Conservation (phyloP, 2,888 invertebrate species). For the Lithophane ornitopus region DNA sequence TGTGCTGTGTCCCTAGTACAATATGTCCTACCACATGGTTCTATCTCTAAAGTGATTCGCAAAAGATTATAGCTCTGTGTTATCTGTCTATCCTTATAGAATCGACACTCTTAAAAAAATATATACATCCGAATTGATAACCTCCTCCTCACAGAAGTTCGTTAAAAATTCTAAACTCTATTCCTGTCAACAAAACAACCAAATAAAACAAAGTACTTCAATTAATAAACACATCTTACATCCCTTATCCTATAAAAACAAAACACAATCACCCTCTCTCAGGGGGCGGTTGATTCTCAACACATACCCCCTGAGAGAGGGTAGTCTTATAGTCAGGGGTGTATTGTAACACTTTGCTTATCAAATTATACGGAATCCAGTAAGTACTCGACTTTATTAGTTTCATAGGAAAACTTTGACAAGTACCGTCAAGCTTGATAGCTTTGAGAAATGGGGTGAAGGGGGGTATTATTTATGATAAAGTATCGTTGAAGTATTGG, state of each 20-base stretch:
- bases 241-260: constrained; percentile 47
- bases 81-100: too few relatives aligned
- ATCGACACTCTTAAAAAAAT: too few relatives aligned
- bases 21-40: too few relatives aligned
- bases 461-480: constrained; percentile 6
- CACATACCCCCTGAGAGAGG: constrained; percentile 46
- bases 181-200: too few relatives aligned
- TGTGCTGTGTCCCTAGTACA: too few relatives aligned
- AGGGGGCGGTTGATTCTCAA: too few relatives aligned
- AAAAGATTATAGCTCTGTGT: too few relatives aligned
- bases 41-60: too few relatives aligned
- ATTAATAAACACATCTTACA: constrained; percentile 48
- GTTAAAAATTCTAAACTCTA: too few relatives aligned
- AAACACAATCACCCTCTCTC: constrained; percentile 22
- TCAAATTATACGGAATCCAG: constrained; percentile 44
- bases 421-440: constrained; percentile 1
- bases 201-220: background rate
- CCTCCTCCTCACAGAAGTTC: too few relatives aligned
- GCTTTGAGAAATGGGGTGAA: background rate
- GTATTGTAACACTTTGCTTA: constrained; percentile 32
- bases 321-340: constrained; percentile 23
- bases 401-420: constrained; percentile 40
- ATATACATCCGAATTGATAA: too few relatives aligned
- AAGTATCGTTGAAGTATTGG: constrained; percentile 26
- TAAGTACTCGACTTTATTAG: constrained; percentile 31